A percentile compares a stretch with the other conserved stretches of the same genome.
Conservation (phyloP, 2,888 invertebrate species). For the Idaea biselata region DNA sequence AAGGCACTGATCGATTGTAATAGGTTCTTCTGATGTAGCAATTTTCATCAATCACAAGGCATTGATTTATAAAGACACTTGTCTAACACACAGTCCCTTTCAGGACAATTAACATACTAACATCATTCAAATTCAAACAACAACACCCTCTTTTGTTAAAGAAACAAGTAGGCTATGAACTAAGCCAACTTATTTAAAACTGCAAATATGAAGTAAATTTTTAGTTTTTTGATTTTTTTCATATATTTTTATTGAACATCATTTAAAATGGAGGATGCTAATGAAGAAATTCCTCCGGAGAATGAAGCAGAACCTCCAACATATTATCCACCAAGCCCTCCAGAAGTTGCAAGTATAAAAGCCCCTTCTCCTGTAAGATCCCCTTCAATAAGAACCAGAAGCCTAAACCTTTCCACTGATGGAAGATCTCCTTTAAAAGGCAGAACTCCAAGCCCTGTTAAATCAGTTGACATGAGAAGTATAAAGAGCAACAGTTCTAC, state of each 20-base stretch:
- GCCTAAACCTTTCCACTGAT: no score
- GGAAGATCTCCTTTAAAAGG: neutral
- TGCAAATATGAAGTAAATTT: constrained; percentile 39
- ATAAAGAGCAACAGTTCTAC: neutral
- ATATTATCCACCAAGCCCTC: no score
- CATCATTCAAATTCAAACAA: constrained; percentile 1
- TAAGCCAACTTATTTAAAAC: constrained; percentile 13
- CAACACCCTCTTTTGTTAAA: constrained; percentile 22
- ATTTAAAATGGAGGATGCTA: constrained; percentile 1
- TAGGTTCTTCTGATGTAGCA: no score
- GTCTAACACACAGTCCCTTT: neutral
- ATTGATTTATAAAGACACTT: no score
- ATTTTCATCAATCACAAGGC: no score
- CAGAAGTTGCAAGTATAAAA: no score
- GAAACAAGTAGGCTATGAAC: constrained; percentile 55
- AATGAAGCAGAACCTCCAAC: neutral
- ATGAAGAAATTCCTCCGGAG: neutral
- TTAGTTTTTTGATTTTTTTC: constrained; percentile 10
- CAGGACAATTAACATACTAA: neutral
- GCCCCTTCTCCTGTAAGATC: no score
- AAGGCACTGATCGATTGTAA: no score
- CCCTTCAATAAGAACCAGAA: no score
- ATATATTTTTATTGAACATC: constrained; percentile 12
- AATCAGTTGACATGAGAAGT: neutral
- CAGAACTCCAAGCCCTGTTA: neutral